These are phyloP conservation scores for Galaxea fascicularis DNA, from an alignment of 92 coral and sea anemone genomes.

Conservation along the genomic window DNA sequence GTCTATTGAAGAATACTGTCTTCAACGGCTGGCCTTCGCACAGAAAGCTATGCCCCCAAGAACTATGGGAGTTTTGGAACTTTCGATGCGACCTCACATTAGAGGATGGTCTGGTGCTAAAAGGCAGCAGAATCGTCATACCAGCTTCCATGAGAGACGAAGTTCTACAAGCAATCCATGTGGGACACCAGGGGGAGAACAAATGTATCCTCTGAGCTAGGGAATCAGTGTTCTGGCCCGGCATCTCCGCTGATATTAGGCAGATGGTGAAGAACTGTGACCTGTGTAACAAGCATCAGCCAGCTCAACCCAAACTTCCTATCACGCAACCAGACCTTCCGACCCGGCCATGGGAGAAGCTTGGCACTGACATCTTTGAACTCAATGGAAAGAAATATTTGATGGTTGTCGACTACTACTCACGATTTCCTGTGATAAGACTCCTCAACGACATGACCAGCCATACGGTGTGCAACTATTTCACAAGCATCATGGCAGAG, in stretches of 20 bases:
- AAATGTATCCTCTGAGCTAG: not conserved
- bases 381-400: not conserved
- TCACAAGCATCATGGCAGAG: conserved; percentile 48
- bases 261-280: conserved; percentile 49
- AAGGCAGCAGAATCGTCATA: not conserved
- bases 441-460: conserved; percentile 60
- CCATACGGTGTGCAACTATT: conserved; percentile 47
- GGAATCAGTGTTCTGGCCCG: conserved; percentile 19
- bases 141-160: too few relatives aligned
- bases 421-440: conserved; percentile 57
- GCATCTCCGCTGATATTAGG: conserved; percentile 28
- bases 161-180: too few relatives aligned
- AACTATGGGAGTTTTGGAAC: too few relatives aligned
- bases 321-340: conserved; percentile 60
- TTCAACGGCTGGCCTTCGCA: conserved; percentile 4
- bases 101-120: not conserved
- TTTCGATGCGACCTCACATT: not conserved
- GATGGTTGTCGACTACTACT: conserved; percentile 57
- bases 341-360: conserved; percentile 55
- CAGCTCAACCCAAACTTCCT: conserved; percentile 57
- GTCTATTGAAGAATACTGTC: not conserved
- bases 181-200: too few relatives aligned
- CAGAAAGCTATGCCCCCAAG: not conserved
- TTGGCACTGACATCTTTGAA: conserved; percentile 19
- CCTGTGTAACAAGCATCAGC: conserved; percentile 57